Evolutionary conservation across 2,888 invertebrate species (phyloP), one percentile per base, ranked within the genome.

Genomic region (Syrista parreyssii): DNA sequence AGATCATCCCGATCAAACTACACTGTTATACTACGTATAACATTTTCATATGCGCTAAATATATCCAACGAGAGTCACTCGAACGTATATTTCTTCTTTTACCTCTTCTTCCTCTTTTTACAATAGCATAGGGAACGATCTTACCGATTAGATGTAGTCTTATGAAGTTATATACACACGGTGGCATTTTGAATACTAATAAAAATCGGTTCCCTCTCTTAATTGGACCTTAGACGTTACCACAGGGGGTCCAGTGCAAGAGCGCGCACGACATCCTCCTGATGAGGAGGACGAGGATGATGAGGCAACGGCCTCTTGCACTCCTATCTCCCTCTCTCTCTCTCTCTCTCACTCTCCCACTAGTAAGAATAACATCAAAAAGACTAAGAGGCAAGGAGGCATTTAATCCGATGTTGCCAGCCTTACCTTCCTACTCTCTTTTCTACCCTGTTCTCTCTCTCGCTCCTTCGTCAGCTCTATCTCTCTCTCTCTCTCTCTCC

Each of bases 91-190:
- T 55, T 15, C 9, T 55, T 55, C 15, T 55, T 55, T 40, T 1
- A 1, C 15, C 23, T 2, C 23, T 55, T 23, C 0, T 0, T 0
- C 3, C 11, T 2, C 0, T 23, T 55, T 23, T 23, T 9, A 15
- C 23, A 55, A 55, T 55, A 55, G 23, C 15, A 9, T 23, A 0
- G 6, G 15, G 23, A 55, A 55, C 23, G 23, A 55, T 23, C 55
- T 23, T 23, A 55, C 55, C 55, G 55, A 55, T 55, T 55, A 55
- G 55, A 55, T 55, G 23, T 55, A 23, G 23, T 55, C 55, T 23
- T 55, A 55, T 9, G 9, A 55, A 55, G 9, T 55, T 55, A 55
- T 23, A 55, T 55, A 55, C 23, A 55, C 23, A 23, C 55, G 23
- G 55, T 55, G 23, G 55, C 55, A 55, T 55, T 55, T 55, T 55